Conservation (phyloP, 2,888 invertebrate genomes). For the Agrypnus murinus region DNA sequence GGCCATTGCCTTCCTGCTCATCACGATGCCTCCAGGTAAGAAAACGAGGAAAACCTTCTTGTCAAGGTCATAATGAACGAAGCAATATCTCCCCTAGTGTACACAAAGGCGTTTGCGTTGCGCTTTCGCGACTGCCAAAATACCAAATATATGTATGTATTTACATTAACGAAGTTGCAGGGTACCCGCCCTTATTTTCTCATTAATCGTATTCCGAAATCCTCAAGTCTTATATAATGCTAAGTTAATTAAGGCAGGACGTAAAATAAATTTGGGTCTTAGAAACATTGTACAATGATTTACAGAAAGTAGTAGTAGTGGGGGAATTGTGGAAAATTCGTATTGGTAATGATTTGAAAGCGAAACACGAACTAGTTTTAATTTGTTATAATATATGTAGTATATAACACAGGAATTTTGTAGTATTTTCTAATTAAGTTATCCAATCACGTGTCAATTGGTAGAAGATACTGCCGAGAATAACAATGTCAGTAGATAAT, state of each 20-base stretch:
- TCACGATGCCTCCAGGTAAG: slow-evolving; percentile 69
- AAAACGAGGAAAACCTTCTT: not conserved
- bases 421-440: slow-evolving; percentile 22
- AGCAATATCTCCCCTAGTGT: not conserved
- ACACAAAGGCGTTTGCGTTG: slow-evolving; percentile 11
- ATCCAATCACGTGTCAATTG: slow-evolving; percentile 17
- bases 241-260: not conserved
- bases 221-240: not conserved
- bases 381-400: not conserved
- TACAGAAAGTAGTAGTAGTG: not conserved
- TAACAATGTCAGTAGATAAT: slow-evolving; percentile 11
- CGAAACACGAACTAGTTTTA: slow-evolving; percentile 19
- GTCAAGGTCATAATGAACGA: slow-evolving; percentile 16
- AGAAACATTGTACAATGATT: slow-evolving; percentile 13
- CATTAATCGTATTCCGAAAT: not conserved
- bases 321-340: slow-evolving; percentile 4
- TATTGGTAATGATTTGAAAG: slow-evolving; percentile 18
- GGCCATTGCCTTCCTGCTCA: slow-evolving; percentile 69
- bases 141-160: not conserved
- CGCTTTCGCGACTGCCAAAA: not conserved
- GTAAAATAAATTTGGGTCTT: not conserved
- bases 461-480: slow-evolving; percentile 3
- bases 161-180: not conserved
- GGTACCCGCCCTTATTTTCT: not conserved
- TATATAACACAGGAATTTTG: not conserved